These are phyloP conservation scores for Sarcophaga variegata DNA, from an alignment of 2,888 invertebrate genomes.

Conservation along the genomic window DNA sequence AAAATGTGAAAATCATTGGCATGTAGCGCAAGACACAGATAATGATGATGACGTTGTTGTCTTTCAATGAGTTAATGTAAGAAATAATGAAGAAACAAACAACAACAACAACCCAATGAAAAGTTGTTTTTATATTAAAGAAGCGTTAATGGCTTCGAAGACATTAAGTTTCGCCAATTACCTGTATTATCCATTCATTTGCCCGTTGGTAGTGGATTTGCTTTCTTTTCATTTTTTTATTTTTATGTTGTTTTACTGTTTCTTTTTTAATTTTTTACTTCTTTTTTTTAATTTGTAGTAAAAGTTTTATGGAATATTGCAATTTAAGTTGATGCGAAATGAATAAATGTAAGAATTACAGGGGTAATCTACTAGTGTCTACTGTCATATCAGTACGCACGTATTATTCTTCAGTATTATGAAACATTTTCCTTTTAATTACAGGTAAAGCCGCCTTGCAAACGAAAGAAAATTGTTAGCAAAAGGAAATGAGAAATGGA, in stretches of 20 bases:
- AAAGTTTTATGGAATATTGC: too few species aligned
- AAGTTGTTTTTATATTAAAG: background rate
- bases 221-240: too few species aligned
- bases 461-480: background rate
- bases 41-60: background rate
- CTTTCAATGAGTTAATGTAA: too few species aligned
- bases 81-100: background rate
- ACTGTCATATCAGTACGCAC: background rate
- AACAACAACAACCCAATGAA: background rate
- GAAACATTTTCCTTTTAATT: conserved; percentile 31
- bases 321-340: background rate
- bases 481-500: too few species aligned
- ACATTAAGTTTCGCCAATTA: conserved; percentile 33
- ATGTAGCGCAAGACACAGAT: background rate
- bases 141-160: conserved; percentile 22
- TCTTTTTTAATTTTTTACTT: too few species aligned
- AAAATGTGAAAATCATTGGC: too few species aligned
- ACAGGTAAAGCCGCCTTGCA: background rate
- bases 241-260: too few species aligned
- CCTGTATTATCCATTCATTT: conserved; percentile 1
- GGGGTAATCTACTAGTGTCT: background rate
- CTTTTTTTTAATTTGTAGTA: background rate
- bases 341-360: background rate
- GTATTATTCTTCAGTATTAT: conserved; percentile 3
- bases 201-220: too few species aligned